Base-by-base conservation (phyloP, 35 echinoderm and acorn worm genomes). In the Apostichopus parvimensis region DNA sequence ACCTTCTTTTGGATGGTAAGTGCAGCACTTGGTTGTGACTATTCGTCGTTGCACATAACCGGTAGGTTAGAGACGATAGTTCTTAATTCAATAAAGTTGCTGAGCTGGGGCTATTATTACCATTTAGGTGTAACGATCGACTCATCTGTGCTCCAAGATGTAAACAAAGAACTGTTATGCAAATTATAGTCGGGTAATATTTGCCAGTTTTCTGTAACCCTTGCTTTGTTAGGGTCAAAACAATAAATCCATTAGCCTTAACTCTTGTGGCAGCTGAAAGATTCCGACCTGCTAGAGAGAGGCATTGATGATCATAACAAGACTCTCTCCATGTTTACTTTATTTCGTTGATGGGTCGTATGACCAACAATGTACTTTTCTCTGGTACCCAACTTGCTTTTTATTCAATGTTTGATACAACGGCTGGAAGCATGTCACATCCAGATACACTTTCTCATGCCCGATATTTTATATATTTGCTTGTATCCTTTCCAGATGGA, bases 391-490 rank as follows among this genome's bases (percentile, higher is more conserved):
- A 3, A 61, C 58, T 61, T 61, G 7, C 58, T 12, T 61, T 61
- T 61, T 61, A 61, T 9, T 61, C 4, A 3, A 61, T 61, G 8
- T 61, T 61, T 61, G 58, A 61, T 61, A 5, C 12, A 61, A 61
- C 58, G 58, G 58, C 58, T 61, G 58, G 58, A 61, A 61, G 2
- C 58, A 12, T 61, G 7, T 61, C 58, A 60, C 58, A 61, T 61
- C 8, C 12, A 12, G 58, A 61, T 8, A 9, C 58, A 12, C 58
- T 61, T 8, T 11, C 64, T 68, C 64, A 68, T 68, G 14, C 21
- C n/a, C n/a, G 71, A 75, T 22, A 7, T 75, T 75, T 75, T 75
- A n/a, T 84, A 6, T 84, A 58, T 59, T 84, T 59, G 81, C 81
- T 84, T 59, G 21, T 55, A 58, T 15, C 81, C 56, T 59, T 7